phyloP scores from a whole-genome alignment of 2,797 vertebrate genomes.

The Fundulus diaphanus region DNA sequence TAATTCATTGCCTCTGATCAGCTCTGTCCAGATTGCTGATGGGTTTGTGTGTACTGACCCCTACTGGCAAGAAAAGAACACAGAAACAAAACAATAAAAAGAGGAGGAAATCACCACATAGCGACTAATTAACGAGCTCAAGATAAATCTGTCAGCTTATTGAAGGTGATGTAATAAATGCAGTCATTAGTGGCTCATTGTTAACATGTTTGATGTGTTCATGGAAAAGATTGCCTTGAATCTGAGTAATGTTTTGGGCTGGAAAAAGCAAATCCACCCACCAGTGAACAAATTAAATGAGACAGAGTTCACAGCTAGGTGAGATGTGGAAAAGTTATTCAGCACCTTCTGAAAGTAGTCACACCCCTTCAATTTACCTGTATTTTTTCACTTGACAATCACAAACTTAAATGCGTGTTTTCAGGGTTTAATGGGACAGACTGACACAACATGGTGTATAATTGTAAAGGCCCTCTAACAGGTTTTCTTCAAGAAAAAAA shows the following conservation, averaged over 20 bases:
- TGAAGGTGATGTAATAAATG: constrained; percentile 1
- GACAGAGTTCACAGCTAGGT: constrained; percentile 7
- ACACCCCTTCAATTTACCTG: neutral
- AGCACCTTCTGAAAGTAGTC: neutral
- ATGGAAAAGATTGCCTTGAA: constrained; percentile 24
- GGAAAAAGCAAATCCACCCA: constrained; percentile 27
- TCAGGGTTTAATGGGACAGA: neutral
- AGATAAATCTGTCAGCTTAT: constrained; percentile 5
- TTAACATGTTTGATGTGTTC: constrained; percentile 4
- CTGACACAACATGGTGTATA: neutral
- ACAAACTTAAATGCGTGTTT: neutral
- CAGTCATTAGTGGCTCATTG: neutral
- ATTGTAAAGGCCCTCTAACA: neutral
- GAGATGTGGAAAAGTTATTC: constrained; percentile 3
- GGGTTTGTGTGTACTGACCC: constrained; percentile 70
- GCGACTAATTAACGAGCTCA: neutral
- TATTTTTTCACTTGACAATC: neutral
- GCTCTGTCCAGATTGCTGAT: constrained; percentile 34
- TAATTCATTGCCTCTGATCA: neutral
- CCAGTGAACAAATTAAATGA: constrained; percentile 16
- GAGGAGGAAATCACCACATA: constrained; percentile 3
- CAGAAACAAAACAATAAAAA: neutral
- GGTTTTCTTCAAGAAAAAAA: neutral
- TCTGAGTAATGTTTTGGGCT: constrained; percentile 21
- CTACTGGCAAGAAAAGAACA: constrained; percentile 61